Percentiles rank a stretch among this genome's conserved stretches.
Conservation (phyloP, 2,113 vertebrate species). For the Leptobrachium leishanense region DNA sequence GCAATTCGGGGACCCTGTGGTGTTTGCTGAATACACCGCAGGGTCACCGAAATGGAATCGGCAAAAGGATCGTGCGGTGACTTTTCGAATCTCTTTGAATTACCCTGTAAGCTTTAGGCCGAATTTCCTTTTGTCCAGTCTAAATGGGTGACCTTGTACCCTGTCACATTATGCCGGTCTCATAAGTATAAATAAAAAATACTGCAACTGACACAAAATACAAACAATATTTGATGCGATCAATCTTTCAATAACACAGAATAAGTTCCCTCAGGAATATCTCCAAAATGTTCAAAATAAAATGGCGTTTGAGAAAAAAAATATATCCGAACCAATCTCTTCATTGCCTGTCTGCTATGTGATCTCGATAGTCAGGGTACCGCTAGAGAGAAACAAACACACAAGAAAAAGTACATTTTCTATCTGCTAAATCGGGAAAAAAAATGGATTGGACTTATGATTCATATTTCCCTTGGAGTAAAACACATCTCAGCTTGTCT, state of each 20-base stretch:
- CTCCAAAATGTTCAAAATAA: not conserved
- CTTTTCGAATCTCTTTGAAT: too few relatives aligned
- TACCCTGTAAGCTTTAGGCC: too few relatives aligned
- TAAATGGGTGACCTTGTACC: too few relatives aligned
- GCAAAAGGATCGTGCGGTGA: too few relatives aligned
- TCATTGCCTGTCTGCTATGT: not conserved
- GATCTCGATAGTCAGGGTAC: not conserved
- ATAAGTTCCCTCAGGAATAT: not conserved
- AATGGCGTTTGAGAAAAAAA: not conserved
- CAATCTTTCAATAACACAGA: not conserved
- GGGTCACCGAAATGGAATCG: too few relatives aligned
- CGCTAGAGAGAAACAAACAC: not conserved
- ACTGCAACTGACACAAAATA: too few relatives aligned
- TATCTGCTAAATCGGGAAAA: conserved; percentile 5
- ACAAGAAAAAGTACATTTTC: not conserved
- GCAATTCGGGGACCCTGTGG: too few relatives aligned
- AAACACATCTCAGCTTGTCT: not conserved
- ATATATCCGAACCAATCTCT: conserved; percentile 4
- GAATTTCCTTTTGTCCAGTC: too few relatives aligned
- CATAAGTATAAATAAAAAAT: too few relatives aligned
- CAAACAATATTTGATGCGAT: too few relatives aligned
- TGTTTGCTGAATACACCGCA: too few relatives aligned
- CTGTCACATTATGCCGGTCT: too few relatives aligned
- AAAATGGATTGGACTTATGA: conserved; percentile 2
- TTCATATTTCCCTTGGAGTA: not conserved